These are phyloP conservation scores for Phacellophora camtschatica DNA, from an alignment of 30 jellyfish, hydroid and myxozoan species.

Conservation along the genomic window DNA sequence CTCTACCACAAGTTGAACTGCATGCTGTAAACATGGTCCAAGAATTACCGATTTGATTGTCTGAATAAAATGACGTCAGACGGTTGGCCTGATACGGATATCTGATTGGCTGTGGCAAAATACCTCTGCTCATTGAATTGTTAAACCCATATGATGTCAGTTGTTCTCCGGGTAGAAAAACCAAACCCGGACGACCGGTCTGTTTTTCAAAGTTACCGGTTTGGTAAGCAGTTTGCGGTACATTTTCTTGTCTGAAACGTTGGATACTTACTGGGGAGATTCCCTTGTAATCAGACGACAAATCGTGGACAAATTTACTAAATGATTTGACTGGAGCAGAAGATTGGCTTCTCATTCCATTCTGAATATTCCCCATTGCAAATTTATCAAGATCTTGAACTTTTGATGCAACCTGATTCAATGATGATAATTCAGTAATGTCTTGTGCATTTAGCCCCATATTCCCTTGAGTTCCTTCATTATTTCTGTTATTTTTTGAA, in stretches of 20 bases:
- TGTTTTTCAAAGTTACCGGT: conserved; percentile 52
- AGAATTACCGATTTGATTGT: conserved; percentile 5
- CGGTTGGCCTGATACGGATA: conserved; percentile 30
- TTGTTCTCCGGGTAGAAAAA: conserved; percentile 58
- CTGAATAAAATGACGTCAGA: conserved; percentile 5
- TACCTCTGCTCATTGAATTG: conserved; percentile 16
- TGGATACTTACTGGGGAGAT: conserved; percentile 20
- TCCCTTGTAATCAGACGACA: neutral
- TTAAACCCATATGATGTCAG: conserved; percentile 26
- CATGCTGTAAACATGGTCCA: conserved; percentile 94
- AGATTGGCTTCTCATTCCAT: neutral
- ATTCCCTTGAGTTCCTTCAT: neutral
- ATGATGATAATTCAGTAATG: neutral
- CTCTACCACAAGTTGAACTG: conserved; percentile 92
- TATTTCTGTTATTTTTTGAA: neutral
- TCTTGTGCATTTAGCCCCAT: conserved; percentile 2
- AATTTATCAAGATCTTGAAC: neutral
- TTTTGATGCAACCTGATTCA: neutral
- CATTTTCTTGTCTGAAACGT: conserved; percentile 57
- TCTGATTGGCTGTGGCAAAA: conserved; percentile 38
- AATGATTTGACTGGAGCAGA: neutral
- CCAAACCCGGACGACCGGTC: conserved; percentile 49
- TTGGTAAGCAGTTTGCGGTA: conserved; percentile 40
- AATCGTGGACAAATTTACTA: neutral
- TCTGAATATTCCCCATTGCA: conserved; percentile 14